Evolutionary conservation across 1,140 invertebrate species (phyloP).

Genomic region (Drosophila santomea): DNA sequence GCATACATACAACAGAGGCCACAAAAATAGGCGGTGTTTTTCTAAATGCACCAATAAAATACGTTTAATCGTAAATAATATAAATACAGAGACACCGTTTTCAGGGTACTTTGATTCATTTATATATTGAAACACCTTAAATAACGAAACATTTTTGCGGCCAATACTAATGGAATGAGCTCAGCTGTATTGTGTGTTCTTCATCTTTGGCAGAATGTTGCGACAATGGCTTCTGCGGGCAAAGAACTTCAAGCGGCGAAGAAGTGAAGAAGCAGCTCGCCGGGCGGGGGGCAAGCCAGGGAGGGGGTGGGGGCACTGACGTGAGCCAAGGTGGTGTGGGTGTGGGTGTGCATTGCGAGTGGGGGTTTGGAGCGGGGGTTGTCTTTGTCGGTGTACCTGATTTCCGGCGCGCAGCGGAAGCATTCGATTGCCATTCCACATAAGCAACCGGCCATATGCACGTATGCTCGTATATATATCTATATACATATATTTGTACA

Average conservation of each 20-base stretch:
- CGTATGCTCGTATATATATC: neutral
- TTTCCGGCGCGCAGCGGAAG: conserved; percentile 77
- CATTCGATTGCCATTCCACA: conserved; percentile 70
- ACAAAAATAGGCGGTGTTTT: neutral
- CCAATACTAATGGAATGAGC: neutral
- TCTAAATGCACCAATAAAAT: neutral
- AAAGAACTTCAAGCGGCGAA: conserved; percentile 18
- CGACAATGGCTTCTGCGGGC: conserved; percentile 35
- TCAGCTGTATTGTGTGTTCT: conserved; percentile 11
- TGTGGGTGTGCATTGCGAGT: neutral
- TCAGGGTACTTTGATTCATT: neutral
- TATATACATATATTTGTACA: neutral
- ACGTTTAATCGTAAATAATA: too few relatives aligned
- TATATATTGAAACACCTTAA: neutral
- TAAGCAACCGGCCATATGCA: conserved; percentile 21
- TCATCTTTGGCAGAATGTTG: conserved; percentile 32
- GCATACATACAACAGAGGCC: conserved; percentile 5
- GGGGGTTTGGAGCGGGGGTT: neutral
- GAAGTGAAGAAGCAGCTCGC: conserved; percentile 17
- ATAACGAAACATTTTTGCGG: neutral
- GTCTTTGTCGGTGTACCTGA: conserved; percentile 65
- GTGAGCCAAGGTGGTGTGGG: conserved; percentile 2
- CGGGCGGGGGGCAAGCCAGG: conserved; percentile 25
- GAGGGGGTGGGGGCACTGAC: neutral
- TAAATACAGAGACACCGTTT: too few relatives aligned